These are phyloP conservation scores for Eupeodes corollae DNA, from an alignment of 1,140 invertebrate genomes.

Conservation along the genomic window DNA sequence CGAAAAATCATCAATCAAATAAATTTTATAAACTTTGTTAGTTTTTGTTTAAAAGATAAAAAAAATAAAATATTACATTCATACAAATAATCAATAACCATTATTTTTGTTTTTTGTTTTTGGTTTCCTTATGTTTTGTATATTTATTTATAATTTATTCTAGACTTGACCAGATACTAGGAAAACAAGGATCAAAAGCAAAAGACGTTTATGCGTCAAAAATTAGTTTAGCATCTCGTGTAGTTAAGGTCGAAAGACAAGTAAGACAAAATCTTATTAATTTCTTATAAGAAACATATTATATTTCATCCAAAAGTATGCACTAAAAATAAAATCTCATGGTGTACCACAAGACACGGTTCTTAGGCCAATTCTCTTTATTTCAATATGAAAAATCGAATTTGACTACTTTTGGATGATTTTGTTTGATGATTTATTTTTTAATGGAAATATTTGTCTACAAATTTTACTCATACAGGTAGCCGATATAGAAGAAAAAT, in stretches of 20 bases:
- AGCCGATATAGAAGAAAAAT: constrained; percentile 85
- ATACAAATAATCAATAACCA: not conserved
- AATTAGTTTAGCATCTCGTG: constrained; percentile 79
- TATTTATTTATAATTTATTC: constrained; percentile 9
- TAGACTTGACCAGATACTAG: constrained; percentile 88
- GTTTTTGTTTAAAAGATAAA: not conserved
- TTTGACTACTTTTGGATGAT: not conserved
- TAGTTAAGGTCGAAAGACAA: constrained; percentile 91
- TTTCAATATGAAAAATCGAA: not conserved
- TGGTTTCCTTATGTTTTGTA: constrained; percentile 1
- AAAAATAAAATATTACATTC: constrained; percentile 1
- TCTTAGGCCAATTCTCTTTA: not conserved
- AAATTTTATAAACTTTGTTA: not conserved
- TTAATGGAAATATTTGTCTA: too few species aligned
- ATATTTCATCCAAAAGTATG: too few species aligned
- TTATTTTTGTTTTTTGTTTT: constrained; percentile 10
- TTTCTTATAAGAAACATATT: too few species aligned
- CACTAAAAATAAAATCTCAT: too few species aligned
- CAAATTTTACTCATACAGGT: constrained; percentile 47
- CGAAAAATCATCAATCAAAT: too few species aligned
- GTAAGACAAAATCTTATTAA: constrained; percentile 41
- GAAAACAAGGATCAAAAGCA: constrained; percentile 83
- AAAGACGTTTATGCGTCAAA: constrained; percentile 92
- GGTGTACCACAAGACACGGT: too few species aligned
- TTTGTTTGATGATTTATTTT: not conserved